These are phyloP conservation scores for Oreotrochilus melanogaster DNA, from an alignment of 2,113 vertebrate species.

Conservation along the genomic window DNA sequence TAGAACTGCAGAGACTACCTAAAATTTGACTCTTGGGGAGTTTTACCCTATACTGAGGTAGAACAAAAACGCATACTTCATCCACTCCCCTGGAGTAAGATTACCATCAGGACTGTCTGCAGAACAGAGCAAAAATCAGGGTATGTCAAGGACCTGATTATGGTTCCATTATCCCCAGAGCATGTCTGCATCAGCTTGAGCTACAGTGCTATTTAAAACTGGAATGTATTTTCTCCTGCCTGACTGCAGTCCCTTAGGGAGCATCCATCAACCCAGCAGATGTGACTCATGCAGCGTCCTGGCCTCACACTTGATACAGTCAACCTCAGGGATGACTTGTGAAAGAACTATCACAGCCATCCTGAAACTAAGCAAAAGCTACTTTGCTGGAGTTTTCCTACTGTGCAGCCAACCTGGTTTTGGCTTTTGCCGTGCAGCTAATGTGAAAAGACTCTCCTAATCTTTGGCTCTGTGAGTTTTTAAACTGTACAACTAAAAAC, in stretches of 20 bases:
- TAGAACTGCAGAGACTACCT: neutral
- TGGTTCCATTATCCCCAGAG: neutral
- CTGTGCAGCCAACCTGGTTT: neutral
- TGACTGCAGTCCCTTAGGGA: neutral
- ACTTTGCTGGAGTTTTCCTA: rapidly evolving
- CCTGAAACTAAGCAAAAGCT: neutral
- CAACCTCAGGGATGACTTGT: neutral
- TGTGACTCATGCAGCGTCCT: neutral
- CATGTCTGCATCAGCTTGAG: neutral
- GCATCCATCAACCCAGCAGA: neutral
- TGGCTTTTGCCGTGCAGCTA: neutral
- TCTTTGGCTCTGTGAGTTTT: neutral
- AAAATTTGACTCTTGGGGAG: neutral
- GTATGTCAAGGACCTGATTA: neutral
- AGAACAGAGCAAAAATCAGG: neutral
- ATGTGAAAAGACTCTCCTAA: neutral
- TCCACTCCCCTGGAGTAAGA: neutral
- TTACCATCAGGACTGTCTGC: neutral
- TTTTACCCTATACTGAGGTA: neutral
- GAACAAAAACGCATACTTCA: neutral
- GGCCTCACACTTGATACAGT: neutral
- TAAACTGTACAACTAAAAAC: neutral
- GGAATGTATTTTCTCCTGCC: neutral
- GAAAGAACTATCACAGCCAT: neutral
- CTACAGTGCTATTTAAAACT: neutral